Evolutionary conservation across 2,888 invertebrate genomes (phyloP), one percentile per base, ranked within the genome.

Genomic region (Apamea sordens): DNA sequence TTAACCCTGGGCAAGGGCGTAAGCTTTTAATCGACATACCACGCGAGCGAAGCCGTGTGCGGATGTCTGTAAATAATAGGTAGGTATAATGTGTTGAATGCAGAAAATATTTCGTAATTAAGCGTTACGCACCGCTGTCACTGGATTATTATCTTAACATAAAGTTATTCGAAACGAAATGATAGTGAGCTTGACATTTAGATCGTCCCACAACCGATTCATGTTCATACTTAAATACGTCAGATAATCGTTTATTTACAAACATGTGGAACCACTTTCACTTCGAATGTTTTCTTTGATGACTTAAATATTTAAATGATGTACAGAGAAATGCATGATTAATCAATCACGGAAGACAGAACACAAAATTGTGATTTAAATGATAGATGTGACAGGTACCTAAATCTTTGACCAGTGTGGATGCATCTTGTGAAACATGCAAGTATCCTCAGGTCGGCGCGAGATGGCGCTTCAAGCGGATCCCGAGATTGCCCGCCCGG

Each of bases 401-500:
- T 56, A 71, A 65, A 5, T 53, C 36, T 64, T 71, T 44, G 44
- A 47, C 67, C 83, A 88, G 77, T 82, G 74, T 88, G 77, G 15
- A 86, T 71, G 71, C 56, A 24, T 68, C 83, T 81, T 71, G n/a
- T 76, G 75, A 70, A 87, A 73, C 76, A 73, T 85, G 65, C 75
- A 87, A 75, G 82, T 67, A 65, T 70, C 68, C 64, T 73, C 36
- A n/a, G 56, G 77, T 67, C 47, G 70, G 74, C 64, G 59, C 59
- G 61, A 79, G 84, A 80, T 76, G 79, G 64, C 79, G 76, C 81
- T 73, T 59, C 68, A 73, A 86, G 72, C 77, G 79, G 77, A 76
- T 68, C 80, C 82, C 72, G 77, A 93, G 92, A 94, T 94, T 94
- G 91, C 90, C 82, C 86, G 91, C 92, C 91, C 82, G 87, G 84